Base-by-base conservation (phyloP, 2,113 vertebrate genomes). In the Neomonachus schauinslandi region DNA sequence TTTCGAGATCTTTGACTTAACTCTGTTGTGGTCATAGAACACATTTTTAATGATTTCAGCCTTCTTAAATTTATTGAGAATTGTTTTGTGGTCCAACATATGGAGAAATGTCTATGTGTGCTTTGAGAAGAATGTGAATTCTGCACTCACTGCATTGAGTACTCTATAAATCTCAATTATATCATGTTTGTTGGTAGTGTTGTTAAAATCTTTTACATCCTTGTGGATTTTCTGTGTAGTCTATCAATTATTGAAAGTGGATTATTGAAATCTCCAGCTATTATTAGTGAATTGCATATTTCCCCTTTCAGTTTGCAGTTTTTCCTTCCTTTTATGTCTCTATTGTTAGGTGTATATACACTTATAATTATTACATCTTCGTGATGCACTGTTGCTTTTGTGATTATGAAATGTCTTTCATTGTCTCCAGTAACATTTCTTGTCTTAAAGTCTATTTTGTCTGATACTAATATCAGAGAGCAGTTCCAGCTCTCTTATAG, bases 371-470 rank as follows among this genome's bases (percentile, higher is more conserved):
- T 49, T 84, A 36, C 79, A 53, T 71, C 19, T 80, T 76, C n/a
- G n/a, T 72, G 55, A 61, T 81, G 11, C n/a, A 26, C 69, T 39
- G 18, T 61, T 39, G 24, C 53, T 61, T 69, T 91, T 63, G 13
- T 94, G 61, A 71, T 94, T 69, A 85, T 26, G 28, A 96, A 93
- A n/a, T 71, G 15, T 16, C 72, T 51, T 84, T 51, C 21, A 36
- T 42, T 83, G 31, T 93, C 49, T 93, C 51, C 1, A 0, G 3
- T 69, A 90, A 51, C 28, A 46, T 79, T 77, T 84, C 10, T 89
- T 89, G 31, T 31, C 57, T 93, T 51, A 89, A 84, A 71, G 21
- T 94, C n/a, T 79, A 8, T 51, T 85, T 96, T 85, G 69, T 85
- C 42, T 42, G 3, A 55, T 77, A 19, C 49, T 59, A 89, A 69